Base-by-base conservation (phyloP, 2,113 vertebrate species). In the Lucifuga dentata region DNA sequence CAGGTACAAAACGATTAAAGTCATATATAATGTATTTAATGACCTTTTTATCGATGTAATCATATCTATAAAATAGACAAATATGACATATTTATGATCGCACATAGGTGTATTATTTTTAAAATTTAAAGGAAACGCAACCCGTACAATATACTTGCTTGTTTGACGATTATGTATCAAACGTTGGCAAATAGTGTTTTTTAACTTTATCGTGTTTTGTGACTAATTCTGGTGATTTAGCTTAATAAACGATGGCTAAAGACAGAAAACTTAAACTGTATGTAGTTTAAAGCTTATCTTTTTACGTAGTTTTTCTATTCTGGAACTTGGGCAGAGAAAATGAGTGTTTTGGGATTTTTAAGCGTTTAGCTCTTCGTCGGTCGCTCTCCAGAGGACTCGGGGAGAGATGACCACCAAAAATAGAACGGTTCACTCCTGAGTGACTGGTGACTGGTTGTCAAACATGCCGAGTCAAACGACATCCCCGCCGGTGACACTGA, bases 391-490 rank as follows among this genome's bases (percentile, higher is more conserved):
- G 8, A 35, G 8, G 48, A 48, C 2, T 11, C 10, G 3, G 39
- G 9, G 21, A 12, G n/a, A 41, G 55, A 41, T 85, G 72, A 3
- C 26, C 8, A 5, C 11, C 56, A 13, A 53, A 41, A 5, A 20
- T 40, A 11, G 3, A 4, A 29, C 35, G 3, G 8, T 6, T 29
- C 33, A 3, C 24, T 38, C 11, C 26, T 50, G 2, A 56, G 32
- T 51, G 76, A 49, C 46, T 29, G 26, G 26, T 3, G 3, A 7
- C 13, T 9, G 35, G 48, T 21, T 2, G 46, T 48, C 66, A 24
- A 6, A n/a, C 56, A 82, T 81, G 86, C 44, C 23, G 55, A 67
- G 50, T 21, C 36, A 1, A 24, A 29, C 51, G 1, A 33, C 35
- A 20, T 65, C 58, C 24, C 3, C 8, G 52, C 63, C 35, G 77